These are phyloP conservation scores for Panagrolaimus sp. DNA, from an alignment of 1,140 invertebrate species.

Conservation along the genomic window DNA sequence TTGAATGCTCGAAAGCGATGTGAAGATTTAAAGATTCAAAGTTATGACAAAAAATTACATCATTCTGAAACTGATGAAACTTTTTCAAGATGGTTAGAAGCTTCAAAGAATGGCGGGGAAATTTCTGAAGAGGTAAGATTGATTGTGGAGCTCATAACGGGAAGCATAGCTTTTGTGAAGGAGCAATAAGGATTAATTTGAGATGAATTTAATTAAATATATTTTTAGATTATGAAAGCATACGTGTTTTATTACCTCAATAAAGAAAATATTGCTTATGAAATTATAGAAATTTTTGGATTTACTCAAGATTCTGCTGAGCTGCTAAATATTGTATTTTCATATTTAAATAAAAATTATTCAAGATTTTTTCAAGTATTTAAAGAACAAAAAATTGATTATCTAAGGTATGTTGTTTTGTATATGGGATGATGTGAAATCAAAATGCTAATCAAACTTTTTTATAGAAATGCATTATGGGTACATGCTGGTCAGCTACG, in stretches of 20 bases:
- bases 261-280: background rate
- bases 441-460: background rate
- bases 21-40: constrained; percentile 7
- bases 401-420: constrained; percentile 11
- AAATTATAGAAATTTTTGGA: background rate
- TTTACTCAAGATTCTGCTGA: background rate
- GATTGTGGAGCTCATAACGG: too few species aligned
- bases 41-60: constrained; percentile 7
- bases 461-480: constrained; percentile 12
- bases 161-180: too few species aligned
- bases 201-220: too few species aligned
- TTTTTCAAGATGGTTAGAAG: constrained; percentile 7
- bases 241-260: background rate
- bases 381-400: background rate
- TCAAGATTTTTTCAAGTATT: constrained; percentile 9
- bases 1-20: constrained; percentile 5
- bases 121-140: background rate
- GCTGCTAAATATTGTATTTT: background rate
- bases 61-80: constrained; percentile 13
- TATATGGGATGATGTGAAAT: too few species aligned
- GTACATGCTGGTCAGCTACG: background rate
- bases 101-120: background rate
- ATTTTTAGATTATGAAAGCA: background rate
- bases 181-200: too few species aligned
- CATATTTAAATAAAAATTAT: constrained; percentile 11